Base-by-base conservation (phyloP, 35 echinoderm and acorn worm species). In the Ophiothrix spiculata region DNA sequence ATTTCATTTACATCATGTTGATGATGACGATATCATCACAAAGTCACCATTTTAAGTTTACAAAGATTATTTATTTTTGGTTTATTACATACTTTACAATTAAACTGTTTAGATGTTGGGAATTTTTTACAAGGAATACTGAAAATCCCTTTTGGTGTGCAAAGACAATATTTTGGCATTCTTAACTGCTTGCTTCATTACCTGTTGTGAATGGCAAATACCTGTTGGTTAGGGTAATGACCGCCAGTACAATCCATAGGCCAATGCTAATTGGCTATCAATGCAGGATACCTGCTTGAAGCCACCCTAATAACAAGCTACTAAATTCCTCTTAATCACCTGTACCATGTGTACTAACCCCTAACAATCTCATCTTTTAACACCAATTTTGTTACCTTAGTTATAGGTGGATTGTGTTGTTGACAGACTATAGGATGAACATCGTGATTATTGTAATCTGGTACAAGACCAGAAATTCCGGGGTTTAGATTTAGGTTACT, bases 351-450 rank as follows among this genome's bases (percentile, higher is more conserved):
- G n/a, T n/a, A n/a, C 23, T 69, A 69, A 69, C 60, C 60, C 60
- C 23, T 25, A 69, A 69, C 60, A 69, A 69, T 69, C 60, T 69
- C 60, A 69, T 69, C 60, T 69, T 28, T 69, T 69, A 69, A 69
- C 60, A 25, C 60, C 25, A n/a, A 69, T 15, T 4, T n/a, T 6
- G 60, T 69, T 69, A 25, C 60, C 23, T 25, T n/a, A 28, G 60
- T 69, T 25, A 69, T 4, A 69, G 60, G 29, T 15, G 17, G 4
- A 6, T 69, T n/a, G 60, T 69, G 23, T 25, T 69, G 3, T 4
- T 69, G 4, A 69, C 60, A 69, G 60, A 69, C 4, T 69, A 25
- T 12, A 25, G 6, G 2, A n/a, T 69, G 42, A 6, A 49, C 19
- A 10, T 6, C 19, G 42, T 49, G 42, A 49, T 49, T 49, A 49